These are phyloP conservation scores for Mesocricetus auratus DNA, from an alignment of 2,113 vertebrate genomes.

Conservation along the genomic window DNA sequence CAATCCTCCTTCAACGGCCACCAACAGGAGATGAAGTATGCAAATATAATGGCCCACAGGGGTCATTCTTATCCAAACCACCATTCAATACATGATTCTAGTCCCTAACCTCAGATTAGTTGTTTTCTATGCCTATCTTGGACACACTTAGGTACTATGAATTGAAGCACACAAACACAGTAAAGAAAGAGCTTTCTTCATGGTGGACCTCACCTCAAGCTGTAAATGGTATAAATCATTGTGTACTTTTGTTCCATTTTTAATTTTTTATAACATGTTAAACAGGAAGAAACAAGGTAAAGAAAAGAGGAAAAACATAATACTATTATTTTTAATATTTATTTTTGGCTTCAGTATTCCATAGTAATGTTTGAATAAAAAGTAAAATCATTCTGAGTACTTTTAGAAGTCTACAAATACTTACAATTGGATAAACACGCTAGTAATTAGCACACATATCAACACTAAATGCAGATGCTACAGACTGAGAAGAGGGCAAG, in stretches of 20 bases:
- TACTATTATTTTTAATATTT: slow-evolving; percentile 9
- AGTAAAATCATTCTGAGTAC: slow-evolving; percentile 24
- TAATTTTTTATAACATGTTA: background rate
- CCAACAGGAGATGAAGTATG: background rate
- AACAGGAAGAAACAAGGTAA: background rate
- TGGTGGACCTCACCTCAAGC: background rate
- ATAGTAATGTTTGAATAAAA: slow-evolving; percentile 40
- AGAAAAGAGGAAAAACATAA: background rate
- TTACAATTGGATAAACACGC: background rate
- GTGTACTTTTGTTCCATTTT: background rate
- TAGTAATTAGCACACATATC: background rate
- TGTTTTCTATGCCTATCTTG: background rate
- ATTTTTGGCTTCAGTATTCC: slow-evolving; percentile 4
- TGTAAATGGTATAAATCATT: background rate
- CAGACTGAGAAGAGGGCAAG: background rate
- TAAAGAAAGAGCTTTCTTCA: background rate
- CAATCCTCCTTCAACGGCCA: background rate
- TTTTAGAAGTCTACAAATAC: background rate
- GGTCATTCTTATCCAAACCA: background rate
- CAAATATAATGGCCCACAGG: background rate
- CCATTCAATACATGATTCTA: background rate
- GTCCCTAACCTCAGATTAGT: background rate
- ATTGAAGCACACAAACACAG: background rate
- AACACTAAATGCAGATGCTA: background rate
- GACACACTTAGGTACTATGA: background rate